These are phyloP conservation scores for Drosophila eugracilis DNA, from an alignment of 1,140 invertebrate genomes.

Conservation along the genomic window DNA sequence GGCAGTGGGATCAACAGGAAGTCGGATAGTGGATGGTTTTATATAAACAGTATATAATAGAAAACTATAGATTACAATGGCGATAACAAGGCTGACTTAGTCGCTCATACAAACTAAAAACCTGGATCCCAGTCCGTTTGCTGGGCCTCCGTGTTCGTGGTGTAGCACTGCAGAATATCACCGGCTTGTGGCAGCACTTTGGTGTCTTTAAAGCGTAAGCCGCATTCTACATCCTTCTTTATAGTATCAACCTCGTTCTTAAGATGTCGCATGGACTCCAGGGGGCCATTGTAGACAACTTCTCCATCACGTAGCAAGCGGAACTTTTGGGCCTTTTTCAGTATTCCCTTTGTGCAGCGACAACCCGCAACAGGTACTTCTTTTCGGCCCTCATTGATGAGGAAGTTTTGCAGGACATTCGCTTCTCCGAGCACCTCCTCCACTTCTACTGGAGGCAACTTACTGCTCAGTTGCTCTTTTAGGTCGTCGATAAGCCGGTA, in stretches of 20 bases:
- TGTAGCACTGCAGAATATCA: constrained; percentile 93
- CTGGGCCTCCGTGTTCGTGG: constrained; percentile 87
- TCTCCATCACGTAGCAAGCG: constrained; percentile 90
- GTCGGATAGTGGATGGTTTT: constrained; percentile 72
- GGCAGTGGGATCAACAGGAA: constrained; percentile 71
- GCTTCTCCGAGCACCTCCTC: constrained; percentile 95
- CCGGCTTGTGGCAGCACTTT: constrained; percentile 89
- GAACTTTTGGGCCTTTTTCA: constrained; percentile 90
- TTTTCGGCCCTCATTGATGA: constrained; percentile 92
- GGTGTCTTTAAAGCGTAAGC: constrained; percentile 90
- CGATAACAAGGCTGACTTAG: constrained; percentile 49
- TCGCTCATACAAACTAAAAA: constrained; percentile 86
- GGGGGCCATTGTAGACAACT: constrained; percentile 89
- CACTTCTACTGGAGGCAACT: constrained; percentile 89
- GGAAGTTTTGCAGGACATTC: constrained; percentile 93
- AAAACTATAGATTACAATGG: constrained; percentile 55
- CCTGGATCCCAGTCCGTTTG: constrained; percentile 93
- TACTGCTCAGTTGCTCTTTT: constrained; percentile 91
- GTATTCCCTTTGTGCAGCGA: constrained; percentile 91
- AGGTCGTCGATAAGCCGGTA: constrained; percentile 96
- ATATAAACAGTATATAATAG: constrained; percentile 73
- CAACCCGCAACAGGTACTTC: constrained; percentile 95
- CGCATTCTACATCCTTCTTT: constrained; percentile 94
- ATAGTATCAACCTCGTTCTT: constrained; percentile 95
- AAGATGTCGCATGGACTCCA: constrained; percentile 93